Conservation (phyloP, 2,113 vertebrate species). For the Etheostoma cragini region DNA sequence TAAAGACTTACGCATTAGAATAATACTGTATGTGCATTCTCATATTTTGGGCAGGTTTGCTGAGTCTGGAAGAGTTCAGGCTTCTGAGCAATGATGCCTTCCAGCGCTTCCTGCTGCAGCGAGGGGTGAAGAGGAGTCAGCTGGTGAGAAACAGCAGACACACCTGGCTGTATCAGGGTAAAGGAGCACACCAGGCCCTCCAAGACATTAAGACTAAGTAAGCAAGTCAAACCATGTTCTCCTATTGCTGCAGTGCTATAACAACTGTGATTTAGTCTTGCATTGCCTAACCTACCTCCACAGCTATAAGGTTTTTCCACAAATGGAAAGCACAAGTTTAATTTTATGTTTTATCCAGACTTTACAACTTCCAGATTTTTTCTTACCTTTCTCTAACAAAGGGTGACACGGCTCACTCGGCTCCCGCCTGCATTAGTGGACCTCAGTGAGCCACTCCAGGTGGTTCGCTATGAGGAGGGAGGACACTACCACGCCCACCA, state of each 20-base stretch:
- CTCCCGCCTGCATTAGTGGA: constrained; percentile 92
- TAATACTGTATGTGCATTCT: background rate
- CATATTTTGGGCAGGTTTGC: constrained; percentile 84
- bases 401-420: constrained; percentile 92
- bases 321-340: background rate
- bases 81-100: constrained; percentile 92
- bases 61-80: constrained; percentile 95
- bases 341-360: background rate
- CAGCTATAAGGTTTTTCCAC: background rate
- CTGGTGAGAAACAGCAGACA: constrained; percentile 97
- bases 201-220: constrained; percentile 92
- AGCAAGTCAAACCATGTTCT: constrained; percentile 17
- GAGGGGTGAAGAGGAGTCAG: constrained; percentile 91
- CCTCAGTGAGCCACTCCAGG: constrained; percentile 95
- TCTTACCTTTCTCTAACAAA: constrained; percentile 61
- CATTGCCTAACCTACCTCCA: too few relatives aligned
- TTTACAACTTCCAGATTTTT: background rate
- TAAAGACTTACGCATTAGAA: background rate
- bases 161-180: constrained; percentile 97
- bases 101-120: constrained; percentile 92
- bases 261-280: background rate
- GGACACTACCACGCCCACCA: constrained; percentile 98
- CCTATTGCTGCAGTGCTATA: background rate
- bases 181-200: constrained; percentile 94
- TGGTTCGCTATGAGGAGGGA: constrained; percentile 93